Evolutionary conservation across 2,888 invertebrate genomes (phyloP).

Genomic region (Xestia c-nigrum): DNA sequence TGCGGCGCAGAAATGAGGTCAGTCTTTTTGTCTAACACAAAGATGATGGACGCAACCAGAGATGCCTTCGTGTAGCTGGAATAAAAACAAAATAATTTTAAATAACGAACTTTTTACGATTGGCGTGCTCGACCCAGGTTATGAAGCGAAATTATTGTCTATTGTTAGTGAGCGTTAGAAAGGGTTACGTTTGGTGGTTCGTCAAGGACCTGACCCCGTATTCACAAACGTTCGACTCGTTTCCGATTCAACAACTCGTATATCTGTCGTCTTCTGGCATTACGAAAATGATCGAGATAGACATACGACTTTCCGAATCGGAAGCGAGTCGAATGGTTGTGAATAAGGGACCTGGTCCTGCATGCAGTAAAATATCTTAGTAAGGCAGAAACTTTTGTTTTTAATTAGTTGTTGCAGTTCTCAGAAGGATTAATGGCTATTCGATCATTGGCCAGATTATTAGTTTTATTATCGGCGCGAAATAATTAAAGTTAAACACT

Average conservation of each 20-base stretch:
- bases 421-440: too few species aligned
- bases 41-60: constrained; percentile 98
- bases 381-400: background rate
- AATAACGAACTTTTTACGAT: constrained; percentile 4
- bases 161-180: constrained; percentile 26
- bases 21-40: constrained; percentile 99
- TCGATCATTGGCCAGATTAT: too few species aligned
- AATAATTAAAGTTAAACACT: too few species aligned
- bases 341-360: too few species aligned
- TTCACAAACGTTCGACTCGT: too few species aligned
- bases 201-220: constrained; percentile 29
- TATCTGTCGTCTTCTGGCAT: too few species aligned
- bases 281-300: too few species aligned
- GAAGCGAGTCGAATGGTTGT: too few species aligned
- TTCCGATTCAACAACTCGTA: too few species aligned
- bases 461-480: too few species aligned
- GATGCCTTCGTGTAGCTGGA: constrained; percentile 99
- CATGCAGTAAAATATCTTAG: background rate
- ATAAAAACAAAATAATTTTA: constrained; percentile 64
- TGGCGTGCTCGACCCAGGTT: constrained; percentile 29
- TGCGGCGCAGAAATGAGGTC: constrained; percentile 99
- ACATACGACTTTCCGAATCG: too few species aligned
- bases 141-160: constrained; percentile 14
- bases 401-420: background rate
- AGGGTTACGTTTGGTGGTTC: constrained; percentile 30